Evolutionary conservation across 2,888 invertebrate species (phyloP), one percentile per base, ranked within the genome.

Genomic region (Epsilonema sp.): DNA sequence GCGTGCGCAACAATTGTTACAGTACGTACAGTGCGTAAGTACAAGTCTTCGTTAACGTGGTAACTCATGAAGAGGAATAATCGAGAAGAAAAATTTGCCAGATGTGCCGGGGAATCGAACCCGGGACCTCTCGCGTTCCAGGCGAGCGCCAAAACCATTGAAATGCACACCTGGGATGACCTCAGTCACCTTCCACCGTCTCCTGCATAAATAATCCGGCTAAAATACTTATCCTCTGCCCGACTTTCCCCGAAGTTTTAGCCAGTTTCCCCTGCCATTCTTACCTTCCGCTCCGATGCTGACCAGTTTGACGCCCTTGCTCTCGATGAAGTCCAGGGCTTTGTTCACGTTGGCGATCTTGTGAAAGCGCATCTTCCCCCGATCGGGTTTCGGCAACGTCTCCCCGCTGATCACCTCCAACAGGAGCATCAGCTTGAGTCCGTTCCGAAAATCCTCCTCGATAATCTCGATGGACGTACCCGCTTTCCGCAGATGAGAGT

Each of bases 321-420:
- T 83, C 65, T 87, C 90, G 68, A 94, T 94, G 71, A 83, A 94
- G 70, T 90, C 90, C 58, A 94, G 75, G 16, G 92, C 92, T 74
- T 94, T 94, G 75, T 94, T 94, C 65, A 94, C 92, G 70, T 94
- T 94, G 66, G 92, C 92, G 70, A 94, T 94, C 73, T 80, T 80
- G 76, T 94, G 92, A 77, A 94, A 92, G 65, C 87, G 80, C 92
- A 94, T 94, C 73, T 89, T 92, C 74, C 92, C 92, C 62, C 90
- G 80, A 76, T 94, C 92, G 56, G 94, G 92, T 74, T 86, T 90
- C 61, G 90, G 90, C 64, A 94, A 77, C 60, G 89, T 89, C 71
- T 94, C 92, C n/a, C 90, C 89, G 23, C 90, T 90, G 71, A 69
- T 51, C 4, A 51, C 51, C 71, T 94, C 94, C 65, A 94, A 77